Percentiles rank a stretch among this genome's conserved stretches.
Evolutionary conservation across 1,140 invertebrate species (phyloP).

Genomic region (Cryptotermes secundus): DNA sequence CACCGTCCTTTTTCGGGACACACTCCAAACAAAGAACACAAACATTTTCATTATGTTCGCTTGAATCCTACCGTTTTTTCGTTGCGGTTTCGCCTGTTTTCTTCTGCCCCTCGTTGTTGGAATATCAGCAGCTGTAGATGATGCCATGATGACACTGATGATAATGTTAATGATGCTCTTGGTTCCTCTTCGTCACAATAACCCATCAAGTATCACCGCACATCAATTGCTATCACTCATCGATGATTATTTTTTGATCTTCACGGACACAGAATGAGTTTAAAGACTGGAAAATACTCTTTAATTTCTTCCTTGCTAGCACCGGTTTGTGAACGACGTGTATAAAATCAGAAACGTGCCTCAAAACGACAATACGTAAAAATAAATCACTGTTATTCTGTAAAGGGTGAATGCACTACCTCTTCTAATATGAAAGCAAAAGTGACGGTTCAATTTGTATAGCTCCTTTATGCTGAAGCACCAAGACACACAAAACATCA

Average conservation of each 20-base stretch:
- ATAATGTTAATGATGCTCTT: neutral
- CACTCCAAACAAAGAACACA: too few species aligned
- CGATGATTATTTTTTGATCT: neutral
- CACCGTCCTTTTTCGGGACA: too few species aligned
- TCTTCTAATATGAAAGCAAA: neutral
- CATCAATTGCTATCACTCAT: neutral
- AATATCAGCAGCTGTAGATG: slow-evolving; percentile 15
- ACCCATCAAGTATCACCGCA: slow-evolving; percentile 15
- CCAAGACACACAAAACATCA: neutral
- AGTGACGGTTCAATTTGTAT: neutral
- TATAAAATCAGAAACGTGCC: neutral
- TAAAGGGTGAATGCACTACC: neutral
- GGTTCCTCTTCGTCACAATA: slow-evolving; percentile 8
- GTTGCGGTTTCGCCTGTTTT: neutral
- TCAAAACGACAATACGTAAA: neutral
- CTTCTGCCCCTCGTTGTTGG: slow-evolving; percentile 13
- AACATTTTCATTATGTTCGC: too few species aligned
- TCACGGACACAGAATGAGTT: neutral
- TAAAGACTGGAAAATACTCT: neutral
- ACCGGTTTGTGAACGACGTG: neutral
- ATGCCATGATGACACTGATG: neutral
- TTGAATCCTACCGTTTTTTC: neutral
- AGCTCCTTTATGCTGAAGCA: neutral
- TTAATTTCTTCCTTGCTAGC: neutral
- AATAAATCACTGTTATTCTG: slow-evolving; percentile 6